Evolutionary conservation across 2,888 invertebrate genomes (phyloP).

Genomic region (Diogma glabrata): DNA sequence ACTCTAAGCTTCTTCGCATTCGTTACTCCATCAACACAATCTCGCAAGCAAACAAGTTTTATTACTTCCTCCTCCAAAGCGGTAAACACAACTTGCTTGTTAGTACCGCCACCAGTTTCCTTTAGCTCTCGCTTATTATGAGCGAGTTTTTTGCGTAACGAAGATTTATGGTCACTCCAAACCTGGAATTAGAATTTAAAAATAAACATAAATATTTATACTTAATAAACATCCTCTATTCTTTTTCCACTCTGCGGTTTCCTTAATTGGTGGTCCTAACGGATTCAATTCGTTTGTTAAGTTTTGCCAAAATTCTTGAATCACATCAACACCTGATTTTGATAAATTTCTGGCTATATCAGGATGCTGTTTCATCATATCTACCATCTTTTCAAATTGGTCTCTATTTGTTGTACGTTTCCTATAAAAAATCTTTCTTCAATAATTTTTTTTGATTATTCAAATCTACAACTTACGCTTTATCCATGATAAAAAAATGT

Average conservation of each 20-base stretch:
- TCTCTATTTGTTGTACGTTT: conserved; percentile 1
- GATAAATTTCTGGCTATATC: not conserved
- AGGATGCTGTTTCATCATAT: not conserved
- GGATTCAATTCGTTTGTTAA: conserved; percentile 4
- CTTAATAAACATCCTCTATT: not conserved
- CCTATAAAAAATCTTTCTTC: not conserved
- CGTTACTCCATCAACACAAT: conserved; percentile 1
- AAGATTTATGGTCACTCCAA: conserved; percentile 3
- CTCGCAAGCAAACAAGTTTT: not conserved
- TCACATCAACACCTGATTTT: not conserved
- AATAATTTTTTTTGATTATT: conserved; percentile 1
- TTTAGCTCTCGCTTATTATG: conserved; percentile 3
- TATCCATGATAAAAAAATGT: conserved; percentile 3
- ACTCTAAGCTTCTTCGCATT: conserved; percentile 4
- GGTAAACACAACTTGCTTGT: not conserved
- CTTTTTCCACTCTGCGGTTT: not conserved
- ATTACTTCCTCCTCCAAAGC: not conserved
- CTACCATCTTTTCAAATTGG: not conserved
- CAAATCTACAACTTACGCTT: conserved; percentile 3
- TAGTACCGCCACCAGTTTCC: not conserved
- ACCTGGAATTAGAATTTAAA: not conserved
- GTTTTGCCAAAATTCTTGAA: not conserved
- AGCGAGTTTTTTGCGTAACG: not conserved
- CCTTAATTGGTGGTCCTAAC: conserved; percentile 1
- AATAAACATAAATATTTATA: conserved; percentile 1